Conservation (phyloP, 2,113 vertebrate species). For the Tympanuchus pallidicinctus region DNA sequence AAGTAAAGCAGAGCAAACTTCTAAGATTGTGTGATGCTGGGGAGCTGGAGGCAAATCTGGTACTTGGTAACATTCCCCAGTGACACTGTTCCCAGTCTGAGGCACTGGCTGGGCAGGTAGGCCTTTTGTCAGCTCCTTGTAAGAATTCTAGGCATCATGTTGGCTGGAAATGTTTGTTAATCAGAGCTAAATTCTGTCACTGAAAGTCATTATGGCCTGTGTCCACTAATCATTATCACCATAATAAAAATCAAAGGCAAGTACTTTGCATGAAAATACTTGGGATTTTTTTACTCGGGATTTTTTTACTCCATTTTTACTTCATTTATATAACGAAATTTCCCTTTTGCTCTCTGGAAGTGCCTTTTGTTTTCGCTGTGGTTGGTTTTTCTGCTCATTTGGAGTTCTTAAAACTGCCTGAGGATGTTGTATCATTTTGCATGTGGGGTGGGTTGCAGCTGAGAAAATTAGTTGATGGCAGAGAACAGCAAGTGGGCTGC, state of each 20-base stretch:
- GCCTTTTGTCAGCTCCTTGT: neutral
- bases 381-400: neutral
- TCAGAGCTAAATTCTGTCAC: neutral
- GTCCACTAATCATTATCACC: neutral
- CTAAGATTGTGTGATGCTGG: rapidly evolving
- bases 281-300: too few relatives aligned
- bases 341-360: neutral
- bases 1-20: rapidly evolving
- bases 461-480: neutral
- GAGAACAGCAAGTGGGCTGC: too few relatives aligned
- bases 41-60: neutral
- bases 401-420: neutral
- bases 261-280: neutral
- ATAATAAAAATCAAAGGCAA: neutral
- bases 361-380: neutral
- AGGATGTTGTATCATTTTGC: neutral
- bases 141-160: neutral
- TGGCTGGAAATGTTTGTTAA: neutral
- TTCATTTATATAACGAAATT: neutral
- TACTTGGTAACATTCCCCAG: neutral
- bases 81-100: neutral
- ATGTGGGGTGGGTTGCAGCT: neutral
- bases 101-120: too few relatives aligned
- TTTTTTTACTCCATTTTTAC: neutral
- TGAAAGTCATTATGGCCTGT: neutral